Evolutionary conservation across 2,888 invertebrate species (phyloP).

Genomic region (Brachyptera putata): DNA sequence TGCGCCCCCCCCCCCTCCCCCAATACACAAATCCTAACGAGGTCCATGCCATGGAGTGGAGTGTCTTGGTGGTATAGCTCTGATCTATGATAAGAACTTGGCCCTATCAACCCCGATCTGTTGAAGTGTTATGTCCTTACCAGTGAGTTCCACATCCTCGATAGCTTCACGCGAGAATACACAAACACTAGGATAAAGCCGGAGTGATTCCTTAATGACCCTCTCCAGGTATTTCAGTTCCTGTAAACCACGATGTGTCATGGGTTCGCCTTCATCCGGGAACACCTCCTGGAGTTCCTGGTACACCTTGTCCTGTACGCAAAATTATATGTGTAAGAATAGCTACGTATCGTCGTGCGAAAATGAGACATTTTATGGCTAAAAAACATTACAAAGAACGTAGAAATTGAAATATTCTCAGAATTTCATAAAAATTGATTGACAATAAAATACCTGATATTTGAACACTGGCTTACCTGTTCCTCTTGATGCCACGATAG

Average conservation of each 20-base stretch:
- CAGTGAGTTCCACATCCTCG: neutral
- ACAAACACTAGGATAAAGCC: slow-evolving; percentile 2
- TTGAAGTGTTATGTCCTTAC: no score
- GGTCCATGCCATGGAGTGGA: no score
- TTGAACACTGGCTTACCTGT: neutral
- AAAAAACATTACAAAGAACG: no score
- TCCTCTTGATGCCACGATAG: neutral
- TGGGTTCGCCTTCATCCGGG: neutral
- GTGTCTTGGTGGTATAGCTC: no score
- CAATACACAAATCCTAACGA: no score
- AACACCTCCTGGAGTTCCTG: neutral
- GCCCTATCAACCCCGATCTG: no score
- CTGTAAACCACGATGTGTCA: neutral
- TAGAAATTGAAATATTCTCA: no score
- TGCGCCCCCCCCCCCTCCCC: no score
- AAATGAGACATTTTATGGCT: neutral
- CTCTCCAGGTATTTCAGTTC: slow-evolving; percentile 5
- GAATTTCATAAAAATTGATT: no score
- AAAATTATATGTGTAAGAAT: neutral
- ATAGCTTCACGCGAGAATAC: neutral
- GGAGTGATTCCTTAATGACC: slow-evolving; percentile 5
- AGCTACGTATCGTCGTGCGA: neutral
- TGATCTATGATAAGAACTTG: no score
- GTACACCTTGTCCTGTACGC: neutral
- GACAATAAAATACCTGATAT: no score